Percentiles rank a stretch among this genome's conserved stretches.
Conservation (phyloP, 2,113 vertebrate species). For the Melierax canorus region DNA sequence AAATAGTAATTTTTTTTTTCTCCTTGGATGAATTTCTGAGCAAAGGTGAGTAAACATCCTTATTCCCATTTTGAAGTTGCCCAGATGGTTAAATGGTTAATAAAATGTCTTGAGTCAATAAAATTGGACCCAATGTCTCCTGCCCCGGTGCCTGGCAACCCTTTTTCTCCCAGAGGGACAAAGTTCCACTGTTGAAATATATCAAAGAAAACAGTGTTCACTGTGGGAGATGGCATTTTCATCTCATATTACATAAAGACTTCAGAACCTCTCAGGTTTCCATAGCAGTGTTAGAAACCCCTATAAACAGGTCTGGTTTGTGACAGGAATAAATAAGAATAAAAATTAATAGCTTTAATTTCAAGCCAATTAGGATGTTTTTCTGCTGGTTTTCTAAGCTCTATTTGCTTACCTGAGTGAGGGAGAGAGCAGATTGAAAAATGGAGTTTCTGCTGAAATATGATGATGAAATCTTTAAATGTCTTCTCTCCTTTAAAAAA, state of each 20-base stretch:
- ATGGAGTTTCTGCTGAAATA: not conserved
- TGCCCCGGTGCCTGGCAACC: not conserved
- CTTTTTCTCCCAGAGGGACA: not conserved
- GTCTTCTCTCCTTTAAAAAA: not conserved
- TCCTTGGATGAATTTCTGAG: not conserved
- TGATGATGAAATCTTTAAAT: not conserved
- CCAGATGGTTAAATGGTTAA: not conserved
- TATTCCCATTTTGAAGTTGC: not conserved
- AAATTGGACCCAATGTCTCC: not conserved
- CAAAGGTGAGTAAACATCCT: not conserved
- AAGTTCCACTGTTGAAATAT: not conserved
- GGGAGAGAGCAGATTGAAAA: not conserved
- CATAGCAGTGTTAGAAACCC: constrained; percentile 23
- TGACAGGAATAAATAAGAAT: constrained; percentile 10
- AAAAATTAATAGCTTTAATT: constrained; percentile 55
- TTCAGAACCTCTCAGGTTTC: constrained; percentile 29
- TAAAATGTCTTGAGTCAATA: not conserved
- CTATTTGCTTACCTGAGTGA: not conserved
- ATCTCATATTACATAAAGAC: not conserved
- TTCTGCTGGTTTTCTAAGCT: not conserved
- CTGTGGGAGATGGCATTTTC: not conserved
- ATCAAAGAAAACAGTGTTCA: not conserved
- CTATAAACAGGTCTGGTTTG: not conserved
- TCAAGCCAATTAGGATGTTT: not conserved
- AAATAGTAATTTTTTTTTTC: not conserved